Conservation (phyloP, 2,888 invertebrate species). For the Stegophylla sp. region DNA sequence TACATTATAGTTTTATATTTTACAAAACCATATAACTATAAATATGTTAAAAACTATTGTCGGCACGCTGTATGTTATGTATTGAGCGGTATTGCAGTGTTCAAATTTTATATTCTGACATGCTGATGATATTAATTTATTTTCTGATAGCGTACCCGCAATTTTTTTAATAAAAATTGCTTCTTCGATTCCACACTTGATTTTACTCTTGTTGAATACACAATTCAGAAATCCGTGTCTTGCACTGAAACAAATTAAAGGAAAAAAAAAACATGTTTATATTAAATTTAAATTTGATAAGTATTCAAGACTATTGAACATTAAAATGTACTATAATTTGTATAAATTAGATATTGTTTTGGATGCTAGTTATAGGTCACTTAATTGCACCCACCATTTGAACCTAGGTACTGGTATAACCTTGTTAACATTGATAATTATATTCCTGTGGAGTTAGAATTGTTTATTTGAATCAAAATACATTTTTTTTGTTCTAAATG, state of each 20-base stretch:
- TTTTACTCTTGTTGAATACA: constrained; percentile 62
- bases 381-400: no score
- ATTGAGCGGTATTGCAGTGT: constrained; percentile 64
- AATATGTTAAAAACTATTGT: constrained; percentile 16
- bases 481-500: no score
- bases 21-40: constrained; percentile 19
- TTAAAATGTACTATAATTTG: no score
- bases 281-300: neutral
- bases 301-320: neutral
- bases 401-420: no score
- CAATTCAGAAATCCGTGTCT: constrained; percentile 63
- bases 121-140: constrained; percentile 62
- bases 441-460: no score
- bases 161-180: constrained; percentile 63
- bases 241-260: constrained; percentile 62
- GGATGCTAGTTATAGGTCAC: no score
- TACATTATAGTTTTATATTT: constrained; percentile 26
- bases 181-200: constrained; percentile 63
- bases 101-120: constrained; percentile 61
- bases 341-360: no score
- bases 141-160: constrained; percentile 63
- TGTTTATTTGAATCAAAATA: no score
- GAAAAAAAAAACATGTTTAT: neutral
- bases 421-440: no score
- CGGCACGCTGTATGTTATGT: neutral